phyloP scores from a whole-genome alignment of 92 coral and sea anemone genomes.

The Epizoanthus stellaris region DNA sequence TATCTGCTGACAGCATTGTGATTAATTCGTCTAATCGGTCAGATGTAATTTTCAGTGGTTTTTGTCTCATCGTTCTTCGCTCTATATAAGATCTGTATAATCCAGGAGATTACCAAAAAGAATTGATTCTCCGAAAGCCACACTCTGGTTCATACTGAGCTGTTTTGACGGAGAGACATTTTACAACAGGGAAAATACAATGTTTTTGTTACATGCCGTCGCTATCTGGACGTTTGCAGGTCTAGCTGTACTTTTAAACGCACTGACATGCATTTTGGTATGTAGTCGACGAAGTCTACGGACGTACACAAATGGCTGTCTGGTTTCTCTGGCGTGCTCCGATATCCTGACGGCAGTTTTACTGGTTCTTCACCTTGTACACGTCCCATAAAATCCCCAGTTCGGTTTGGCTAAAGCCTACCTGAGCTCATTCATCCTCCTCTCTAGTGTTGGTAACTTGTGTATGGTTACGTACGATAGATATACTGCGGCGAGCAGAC shows the following conservation, averaged over 20 bases:
- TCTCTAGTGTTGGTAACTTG: not conserved
- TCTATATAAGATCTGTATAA: too few species aligned
- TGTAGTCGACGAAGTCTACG: slow-evolving; percentile 4
- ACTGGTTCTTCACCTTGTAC: not conserved
- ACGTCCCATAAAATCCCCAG: not conserved
- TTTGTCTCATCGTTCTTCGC: too few species aligned
- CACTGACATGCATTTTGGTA: not conserved
- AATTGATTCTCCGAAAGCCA: too few species aligned
- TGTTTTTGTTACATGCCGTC: not conserved
- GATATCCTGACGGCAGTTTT: slow-evolving; percentile 3
- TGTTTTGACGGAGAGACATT: not conserved
- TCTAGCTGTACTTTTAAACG: not conserved
- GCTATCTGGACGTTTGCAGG: not conserved
- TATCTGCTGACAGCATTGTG: too few species aligned
- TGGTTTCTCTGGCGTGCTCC: not conserved
- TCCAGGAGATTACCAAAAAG: too few species aligned
- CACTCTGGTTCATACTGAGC: too few species aligned
- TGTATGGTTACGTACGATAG: slow-evolving; percentile 3
- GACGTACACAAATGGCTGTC: not conserved
- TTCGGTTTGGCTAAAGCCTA: not conserved
- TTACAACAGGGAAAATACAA: not conserved
- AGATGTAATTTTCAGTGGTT: too few species aligned
- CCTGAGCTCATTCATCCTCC: not conserved
- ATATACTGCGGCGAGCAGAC: not conserved
- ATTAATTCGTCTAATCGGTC: too few species aligned